Evolutionary conservation across 1,140 invertebrate genomes (phyloP).

Genomic region (Phortica variegata): DNA sequence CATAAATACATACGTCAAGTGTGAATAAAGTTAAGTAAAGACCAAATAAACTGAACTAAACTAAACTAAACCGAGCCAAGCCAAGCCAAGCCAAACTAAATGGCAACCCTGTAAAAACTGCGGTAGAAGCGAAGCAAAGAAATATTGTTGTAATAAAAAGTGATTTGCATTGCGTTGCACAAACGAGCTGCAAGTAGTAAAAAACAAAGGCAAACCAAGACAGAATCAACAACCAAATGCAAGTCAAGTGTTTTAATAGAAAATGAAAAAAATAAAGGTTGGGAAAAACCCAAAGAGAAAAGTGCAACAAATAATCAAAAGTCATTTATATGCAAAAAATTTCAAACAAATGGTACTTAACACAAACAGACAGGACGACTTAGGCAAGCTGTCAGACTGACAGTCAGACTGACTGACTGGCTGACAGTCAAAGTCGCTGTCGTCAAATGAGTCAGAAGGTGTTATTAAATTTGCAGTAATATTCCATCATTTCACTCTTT

Average conservation of each 20-base stretch:
- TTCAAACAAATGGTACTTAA: neutral
- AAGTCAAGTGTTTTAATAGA: conserved; percentile 17
- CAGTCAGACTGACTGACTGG: neutral
- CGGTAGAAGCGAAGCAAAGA: neutral
- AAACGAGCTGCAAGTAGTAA: too few relatives aligned
- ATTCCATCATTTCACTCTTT: conserved; percentile 22
- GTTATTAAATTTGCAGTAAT: conserved; percentile 43
- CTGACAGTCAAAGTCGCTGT: neutral
- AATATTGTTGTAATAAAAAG: conserved; percentile 39
- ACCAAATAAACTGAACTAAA: too few relatives aligned
- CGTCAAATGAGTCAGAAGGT: conserved; percentile 11
- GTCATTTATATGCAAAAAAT: neutral
- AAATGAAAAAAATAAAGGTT: neutral
- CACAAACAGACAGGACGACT: neutral
- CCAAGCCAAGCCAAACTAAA: conserved; percentile 10
- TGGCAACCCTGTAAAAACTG: conserved; percentile 3
- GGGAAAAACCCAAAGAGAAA: conserved; percentile 9
- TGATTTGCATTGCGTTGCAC: conserved; percentile 55
- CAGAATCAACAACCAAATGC: too few relatives aligned
- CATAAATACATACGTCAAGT: conserved; percentile 37
- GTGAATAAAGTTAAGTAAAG: conserved; percentile 1
- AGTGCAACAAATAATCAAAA: conserved; percentile 20
- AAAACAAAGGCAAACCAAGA: too few relatives aligned
- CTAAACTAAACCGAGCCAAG: too few relatives aligned
- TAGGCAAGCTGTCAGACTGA: neutral